Base-by-base conservation (phyloP, 2,888 invertebrate species). In the Pterobdella sp. region DNA sequence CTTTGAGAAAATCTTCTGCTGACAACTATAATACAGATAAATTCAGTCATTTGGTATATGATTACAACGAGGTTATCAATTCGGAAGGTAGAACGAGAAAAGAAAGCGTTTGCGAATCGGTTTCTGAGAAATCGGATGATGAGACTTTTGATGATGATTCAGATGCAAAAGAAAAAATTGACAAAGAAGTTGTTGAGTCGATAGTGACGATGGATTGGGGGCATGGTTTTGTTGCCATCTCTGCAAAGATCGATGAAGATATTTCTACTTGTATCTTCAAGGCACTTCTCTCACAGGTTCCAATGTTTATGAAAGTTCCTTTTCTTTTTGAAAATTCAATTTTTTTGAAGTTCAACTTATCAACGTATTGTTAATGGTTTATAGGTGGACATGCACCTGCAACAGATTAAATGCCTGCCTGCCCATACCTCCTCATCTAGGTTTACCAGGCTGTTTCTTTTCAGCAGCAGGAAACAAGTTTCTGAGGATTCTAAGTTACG, bases 181-280 rank as follows among this genome's bases (percentile, higher is more conserved):
- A 56, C 32, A 71, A 34, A 71, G 56, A 71, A 60, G 22, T 56
- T 29, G 68, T 32, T n/a, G 68, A 73, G 36, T 29, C 32, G 22
- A 42, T 52, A 4, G 73, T 49, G 35, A 68, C 56, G 14, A 26
- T 22, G 14, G 73, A 73, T 18, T 56, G 73, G 67, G 56, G 34
- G 1, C 26, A 65, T 22, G 67, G 67, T 1, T 73, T 37, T 36
- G 68, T 68, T 22, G 68, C 49, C 32, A 42, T 73, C 7, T 73
- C 73, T 31, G 73, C 73, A 49, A 73, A 73, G 68, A 35, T 67
- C 32, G 73, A 73, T 49, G 56, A 29, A 18, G 66, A 73, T 29
- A 63, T 73, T 3, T 63, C 71, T 3, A 71, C 35, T 1, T 2
- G 10, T 32, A 71, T 71, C 56, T 71, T 71, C 37, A 63, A 60